Conservation (phyloP, 2,888 invertebrate genomes). For the Tetrapedia diversipes region DNA sequence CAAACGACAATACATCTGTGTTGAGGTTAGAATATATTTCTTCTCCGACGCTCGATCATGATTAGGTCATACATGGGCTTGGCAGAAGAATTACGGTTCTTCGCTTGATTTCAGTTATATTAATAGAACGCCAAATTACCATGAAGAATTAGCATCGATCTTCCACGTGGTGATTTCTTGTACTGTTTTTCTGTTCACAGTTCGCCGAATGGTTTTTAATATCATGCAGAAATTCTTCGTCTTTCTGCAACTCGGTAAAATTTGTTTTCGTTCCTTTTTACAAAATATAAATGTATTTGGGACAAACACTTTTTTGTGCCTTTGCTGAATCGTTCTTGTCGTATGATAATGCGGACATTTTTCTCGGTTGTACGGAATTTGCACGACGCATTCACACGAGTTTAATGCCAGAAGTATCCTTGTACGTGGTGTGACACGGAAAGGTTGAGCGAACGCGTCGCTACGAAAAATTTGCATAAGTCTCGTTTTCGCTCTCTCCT, state of each 20-base stretch:
- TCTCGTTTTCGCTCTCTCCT: constrained; percentile 60
- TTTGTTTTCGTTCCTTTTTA: background rate
- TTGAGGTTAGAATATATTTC: constrained; percentile 29
- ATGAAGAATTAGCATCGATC: constrained; percentile 66
- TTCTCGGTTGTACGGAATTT: constrained; percentile 30
- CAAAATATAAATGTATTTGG: background rate
- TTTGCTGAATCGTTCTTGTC: background rate
- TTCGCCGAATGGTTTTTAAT: background rate
- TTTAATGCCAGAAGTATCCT: constrained; percentile 33
- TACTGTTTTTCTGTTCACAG: constrained; percentile 15
- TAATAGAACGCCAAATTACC: constrained; percentile 76
- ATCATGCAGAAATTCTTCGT: background rate
- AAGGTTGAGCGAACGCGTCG: constrained; percentile 59
- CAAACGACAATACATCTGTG: background rate
- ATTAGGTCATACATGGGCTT: constrained; percentile 79
- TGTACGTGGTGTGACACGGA: constrained; percentile 48
- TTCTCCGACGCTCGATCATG: constrained; percentile 43
- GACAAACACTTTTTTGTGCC: background rate
- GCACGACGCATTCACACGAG: constrained; percentile 2
- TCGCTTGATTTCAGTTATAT: constrained; percentile 77
- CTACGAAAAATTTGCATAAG: constrained; percentile 62
- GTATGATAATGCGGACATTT: background rate
- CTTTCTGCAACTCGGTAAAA: background rate
- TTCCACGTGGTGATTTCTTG: constrained; percentile 59
- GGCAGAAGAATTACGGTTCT: constrained; percentile 70